These are phyloP conservation scores for Stigmatopora argus DNA, from an alignment of 2,113 vertebrate genomes.

Conservation along the genomic window DNA sequence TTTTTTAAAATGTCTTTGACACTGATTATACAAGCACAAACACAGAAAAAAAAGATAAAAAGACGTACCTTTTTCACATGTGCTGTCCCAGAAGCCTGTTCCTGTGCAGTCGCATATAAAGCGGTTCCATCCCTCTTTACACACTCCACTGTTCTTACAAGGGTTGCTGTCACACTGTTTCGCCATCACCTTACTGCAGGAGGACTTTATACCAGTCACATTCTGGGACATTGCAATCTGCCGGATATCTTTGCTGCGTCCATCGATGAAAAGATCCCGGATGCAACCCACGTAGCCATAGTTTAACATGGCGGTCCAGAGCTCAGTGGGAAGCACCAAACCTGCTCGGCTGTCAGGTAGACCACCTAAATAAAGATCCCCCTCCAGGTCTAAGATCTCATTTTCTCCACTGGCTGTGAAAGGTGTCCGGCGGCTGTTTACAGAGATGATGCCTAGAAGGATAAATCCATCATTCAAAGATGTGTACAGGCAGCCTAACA, in stretches of 20 bases:
- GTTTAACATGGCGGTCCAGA: constrained; percentile 98
- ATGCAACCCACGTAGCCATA: constrained; percentile 95
- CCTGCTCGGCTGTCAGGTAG: constrained; percentile 84
- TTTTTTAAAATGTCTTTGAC: not conserved
- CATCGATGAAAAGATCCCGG: constrained; percentile 92
- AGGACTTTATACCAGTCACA: constrained; percentile 81
- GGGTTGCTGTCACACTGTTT: constrained; percentile 92
- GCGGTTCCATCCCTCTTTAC: constrained; percentile 96
- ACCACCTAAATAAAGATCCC: constrained; percentile 92
- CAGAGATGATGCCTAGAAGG: constrained; percentile 87
- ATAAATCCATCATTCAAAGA: constrained; percentile 20
- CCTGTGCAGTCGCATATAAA: constrained; percentile 94
- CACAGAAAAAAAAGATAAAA: not conserved
- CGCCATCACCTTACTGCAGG: constrained; percentile 79
- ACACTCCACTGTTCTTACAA: constrained; percentile 85
- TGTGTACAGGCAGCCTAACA: not conserved
- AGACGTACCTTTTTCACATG: constrained; percentile 84
- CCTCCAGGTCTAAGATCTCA: constrained; percentile 93
- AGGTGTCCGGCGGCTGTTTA: constrained; percentile 89
- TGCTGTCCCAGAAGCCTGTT: constrained; percentile 88
- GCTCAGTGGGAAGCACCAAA: constrained; percentile 89
- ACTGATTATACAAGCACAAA: not conserved
- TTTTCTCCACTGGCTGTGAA: constrained; percentile 95
- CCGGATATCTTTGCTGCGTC: constrained; percentile 92
- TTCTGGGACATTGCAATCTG: constrained; percentile 90